Evolutionary conservation across 2,797 vertebrate species (phyloP), one percentile per base, ranked within the genome.

Genomic region (Eulemur mongoz): DNA sequence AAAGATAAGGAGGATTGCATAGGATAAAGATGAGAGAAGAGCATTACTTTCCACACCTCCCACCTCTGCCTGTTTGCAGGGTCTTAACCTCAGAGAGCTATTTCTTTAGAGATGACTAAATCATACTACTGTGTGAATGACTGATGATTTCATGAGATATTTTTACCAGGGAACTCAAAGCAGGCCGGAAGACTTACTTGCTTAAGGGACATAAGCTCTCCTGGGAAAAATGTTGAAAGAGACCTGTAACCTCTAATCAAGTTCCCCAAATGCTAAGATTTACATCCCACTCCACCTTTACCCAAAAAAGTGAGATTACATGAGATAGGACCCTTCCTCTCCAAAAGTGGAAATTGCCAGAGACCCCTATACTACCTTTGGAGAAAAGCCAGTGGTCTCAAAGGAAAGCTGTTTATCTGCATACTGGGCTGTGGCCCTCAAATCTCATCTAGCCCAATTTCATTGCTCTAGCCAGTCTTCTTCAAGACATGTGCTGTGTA

Each of bases 101-200:
- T 84, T 43, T 61, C 25, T 88, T 84, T 79, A 59, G 40, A 92
- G 40, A 92, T 7, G 7, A 59, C 63, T 90, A 82, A 76, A 89
- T 82, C 25, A 82, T 76, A 69, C 32, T 78, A 70, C 30, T 40
- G 0, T 79, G 50, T 88, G 61, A 94, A 59, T 82, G 76, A 78
- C 79, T 90, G 76, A 57, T 85, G 63, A n/a, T 50, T 63, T 78
- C 67, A n/a, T 80, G 23, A 90, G 76, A 54, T 50, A 43, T 35
- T 88, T 92, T 96, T 84, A 81, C 75, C 25, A 63, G n/a, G 61
- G n/a, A 95, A 84, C 25, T 88, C n/a, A 43, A 45, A 92, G 27
- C 18, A 54, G 35, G 25, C 76, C 50, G 67, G 65, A 70, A 76
- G 25, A 50, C 14, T 45, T 93, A 43, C 54, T 93, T 86, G 52